These are phyloP conservation scores for Epinotia demarniana DNA, from an alignment of 2,888 invertebrate species.

Conservation along the genomic window DNA sequence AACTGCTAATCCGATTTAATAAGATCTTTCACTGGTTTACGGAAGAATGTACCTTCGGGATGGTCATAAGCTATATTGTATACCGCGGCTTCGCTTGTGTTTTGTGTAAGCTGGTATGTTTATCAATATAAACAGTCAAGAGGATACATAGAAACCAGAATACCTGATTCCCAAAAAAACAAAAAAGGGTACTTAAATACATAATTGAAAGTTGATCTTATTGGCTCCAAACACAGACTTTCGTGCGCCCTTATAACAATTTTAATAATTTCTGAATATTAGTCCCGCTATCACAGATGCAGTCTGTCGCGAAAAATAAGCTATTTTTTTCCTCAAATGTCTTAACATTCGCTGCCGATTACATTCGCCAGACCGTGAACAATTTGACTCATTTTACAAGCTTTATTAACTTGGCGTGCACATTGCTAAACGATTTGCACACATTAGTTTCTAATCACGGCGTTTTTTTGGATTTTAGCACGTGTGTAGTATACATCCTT, in stretches of 20 bases:
- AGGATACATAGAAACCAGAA: background rate
- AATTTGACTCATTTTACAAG: conserved; percentile 7
- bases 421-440: background rate
- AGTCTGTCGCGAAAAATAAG: background rate
- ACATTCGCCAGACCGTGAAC: conserved; percentile 3
- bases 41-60: no score
- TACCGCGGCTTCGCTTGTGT: no score
- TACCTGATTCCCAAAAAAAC: background rate
- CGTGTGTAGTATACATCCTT: background rate
- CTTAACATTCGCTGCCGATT: background rate
- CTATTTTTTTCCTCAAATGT: background rate
- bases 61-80: no score
- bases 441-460: background rate
- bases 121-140: background rate
- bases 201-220: background rate
- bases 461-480: background rate
- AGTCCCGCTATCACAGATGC: background rate
- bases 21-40: no score
- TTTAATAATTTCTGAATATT: background rate
- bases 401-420: background rate
- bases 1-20: no score
- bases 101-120: background rate
- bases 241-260: background rate
- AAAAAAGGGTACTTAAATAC: no score
- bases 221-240: no score